Conservation (phyloP, 2,888 invertebrate genomes). For the Malthinus seriepunctatus region DNA sequence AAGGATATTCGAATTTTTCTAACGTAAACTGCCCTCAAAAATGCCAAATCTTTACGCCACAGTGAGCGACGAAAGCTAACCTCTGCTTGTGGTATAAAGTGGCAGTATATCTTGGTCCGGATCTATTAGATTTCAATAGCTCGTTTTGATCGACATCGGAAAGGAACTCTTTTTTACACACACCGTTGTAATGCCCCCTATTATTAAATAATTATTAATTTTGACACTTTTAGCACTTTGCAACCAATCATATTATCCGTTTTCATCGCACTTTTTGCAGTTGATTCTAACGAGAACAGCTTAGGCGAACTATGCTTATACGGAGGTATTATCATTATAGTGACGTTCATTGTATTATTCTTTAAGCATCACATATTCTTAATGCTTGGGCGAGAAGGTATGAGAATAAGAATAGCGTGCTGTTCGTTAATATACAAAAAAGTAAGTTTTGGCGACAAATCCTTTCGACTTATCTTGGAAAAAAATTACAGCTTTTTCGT, state of each 20-base stretch:
- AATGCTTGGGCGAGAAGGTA: slow-evolving; percentile 65
- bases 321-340: slow-evolving; percentile 26
- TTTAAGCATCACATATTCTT: slow-evolving; percentile 64
- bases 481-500: slow-evolving; percentile 56
- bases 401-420: slow-evolving; percentile 72
- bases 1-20: too few species aligned
- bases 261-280: slow-evolving; percentile 24
- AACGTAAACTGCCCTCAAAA: too few species aligned
- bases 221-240: slow-evolving; percentile 16
- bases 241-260: slow-evolving; percentile 25
- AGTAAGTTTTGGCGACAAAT: slow-evolving; percentile 53
- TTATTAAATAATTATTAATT: too few species aligned
- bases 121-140: too few species aligned
- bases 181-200: too few species aligned
- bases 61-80: too few species aligned
- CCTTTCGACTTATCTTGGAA: neutral
- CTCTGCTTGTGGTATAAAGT: too few species aligned
- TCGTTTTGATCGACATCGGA: too few species aligned
- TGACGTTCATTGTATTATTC: slow-evolving; percentile 29
- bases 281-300: neutral
- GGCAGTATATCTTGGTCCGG: too few species aligned
- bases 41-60: too few species aligned
- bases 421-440: slow-evolving; percentile 78
- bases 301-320: slow-evolving; percentile 30
- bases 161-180: too few species aligned